These are phyloP conservation scores for Gavialis gangeticus DNA, from an alignment of 2,113 vertebrate species.

Conservation along the genomic window DNA sequence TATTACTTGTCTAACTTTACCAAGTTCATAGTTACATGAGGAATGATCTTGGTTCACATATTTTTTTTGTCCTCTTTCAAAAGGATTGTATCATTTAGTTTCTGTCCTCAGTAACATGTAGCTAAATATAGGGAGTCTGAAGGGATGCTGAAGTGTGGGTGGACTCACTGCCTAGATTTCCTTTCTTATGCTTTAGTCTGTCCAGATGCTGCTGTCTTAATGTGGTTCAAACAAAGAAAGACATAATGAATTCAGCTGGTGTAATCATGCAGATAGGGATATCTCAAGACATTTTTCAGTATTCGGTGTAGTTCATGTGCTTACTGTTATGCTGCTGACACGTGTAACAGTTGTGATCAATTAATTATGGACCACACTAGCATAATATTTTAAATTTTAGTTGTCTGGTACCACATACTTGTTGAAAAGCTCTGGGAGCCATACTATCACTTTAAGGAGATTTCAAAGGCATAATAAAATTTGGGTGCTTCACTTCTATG, in stretches of 20 bases:
- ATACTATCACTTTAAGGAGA: not conserved
- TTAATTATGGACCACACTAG: not conserved
- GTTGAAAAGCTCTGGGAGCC: not conserved
- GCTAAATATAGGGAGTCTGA: not conserved
- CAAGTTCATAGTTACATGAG: not conserved
- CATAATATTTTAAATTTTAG: not conserved
- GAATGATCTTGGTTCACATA: not conserved
- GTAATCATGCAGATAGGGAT: not conserved
- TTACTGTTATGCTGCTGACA: not conserved
- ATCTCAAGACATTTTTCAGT: not conserved
- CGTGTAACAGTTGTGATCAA: not conserved
- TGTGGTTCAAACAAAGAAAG: not conserved
- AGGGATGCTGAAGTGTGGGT: not conserved
- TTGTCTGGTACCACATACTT: not conserved
- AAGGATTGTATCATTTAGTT: not conserved
- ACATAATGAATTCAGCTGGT: not conserved
- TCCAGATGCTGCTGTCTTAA: not conserved
- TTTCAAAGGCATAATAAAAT: not conserved
- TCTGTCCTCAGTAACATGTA: not conserved
- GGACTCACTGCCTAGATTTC: not conserved
- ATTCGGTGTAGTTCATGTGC: not conserved
- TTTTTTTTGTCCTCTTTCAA: not conserved
- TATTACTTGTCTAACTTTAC: not conserved
- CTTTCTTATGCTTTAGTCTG: rapidly evolving
- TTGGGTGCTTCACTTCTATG: not conserved